Percentiles rank a stretch among this genome's conserved stretches.
Evolutionary conservation across 2,888 invertebrate genomes (phyloP).

Genomic region (Hydropsyche betteni): DNA sequence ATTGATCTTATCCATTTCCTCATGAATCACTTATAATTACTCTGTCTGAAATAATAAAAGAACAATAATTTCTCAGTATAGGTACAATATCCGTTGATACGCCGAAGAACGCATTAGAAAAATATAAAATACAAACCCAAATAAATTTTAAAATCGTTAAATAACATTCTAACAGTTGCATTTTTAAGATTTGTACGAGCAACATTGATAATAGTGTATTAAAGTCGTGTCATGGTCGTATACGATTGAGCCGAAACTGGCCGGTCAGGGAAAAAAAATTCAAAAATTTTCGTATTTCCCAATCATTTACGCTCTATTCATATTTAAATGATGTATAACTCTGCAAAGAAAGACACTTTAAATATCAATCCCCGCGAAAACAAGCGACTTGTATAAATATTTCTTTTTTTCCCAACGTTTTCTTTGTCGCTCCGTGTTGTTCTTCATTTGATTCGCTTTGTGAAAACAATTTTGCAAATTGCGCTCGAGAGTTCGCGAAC

Average conservation of each 20-base stretch:
- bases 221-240: conserved; percentile 16
- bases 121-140: too few species aligned
- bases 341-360: conserved; percentile 10
- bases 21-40: neutral
- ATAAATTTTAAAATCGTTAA: too few species aligned
- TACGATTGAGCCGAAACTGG: conserved; percentile 6
- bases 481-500: neutral
- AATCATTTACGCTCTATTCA: conserved; percentile 15
- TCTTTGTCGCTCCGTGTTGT: neutral
- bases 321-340: conserved; percentile 3
- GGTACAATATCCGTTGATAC: too few species aligned
- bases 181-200: too few species aligned
- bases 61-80: too few species aligned
- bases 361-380: conserved; percentile 12
- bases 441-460: conserved; percentile 23
- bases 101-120: too few species aligned
- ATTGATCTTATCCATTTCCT: conserved; percentile 4
- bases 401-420: neutral
- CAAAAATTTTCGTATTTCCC: conserved; percentile 10
- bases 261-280: conserved; percentile 1
- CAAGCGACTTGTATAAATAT: conserved; percentile 7
- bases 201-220: too few species aligned
- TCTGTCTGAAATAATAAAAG: too few species aligned
- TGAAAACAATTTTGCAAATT: conserved; percentile 11
- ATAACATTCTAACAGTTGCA: too few species aligned